Base-by-base conservation (phyloP, 2,113 vertebrate genomes). In the Syngnathus scovelli region DNA sequence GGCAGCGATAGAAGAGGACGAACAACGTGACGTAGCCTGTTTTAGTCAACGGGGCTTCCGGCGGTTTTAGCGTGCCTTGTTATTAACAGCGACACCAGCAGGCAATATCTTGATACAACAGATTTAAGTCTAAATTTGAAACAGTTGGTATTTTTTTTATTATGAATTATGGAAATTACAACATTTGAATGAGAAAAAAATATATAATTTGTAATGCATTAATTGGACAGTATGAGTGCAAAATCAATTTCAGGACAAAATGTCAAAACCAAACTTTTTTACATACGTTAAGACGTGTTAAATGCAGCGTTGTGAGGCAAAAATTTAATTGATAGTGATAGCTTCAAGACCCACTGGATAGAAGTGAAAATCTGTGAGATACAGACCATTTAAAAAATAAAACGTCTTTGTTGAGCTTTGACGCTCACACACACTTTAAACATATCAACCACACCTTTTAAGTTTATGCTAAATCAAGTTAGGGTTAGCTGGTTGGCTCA, bases 1-100 rank as follows among this genome's bases (percentile, higher is more conserved):
- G 93, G 91, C 91, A 82, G 72, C 56, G 72, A 73, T 68, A 66
- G 81, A 83, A 87, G 82, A 90, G 86, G 69, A 49, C 85, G 89
- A 86, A 83, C 66, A 76, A 68, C 61, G 87, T 84, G 75, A 81
- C 86, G 80, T 75, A 19, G 19, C 9, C 27, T 2, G 5, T 39
- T 66, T 77, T 80, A 71, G 61, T 39, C 66, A 71, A 78, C 68
- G 0, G 15, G 72, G 69, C 68, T 33, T 0, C 52, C 0, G 0
- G 1, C 7, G 5, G 67, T 65, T 21, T 23, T 1, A 8, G 1
- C 18, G 21, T 5, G 0, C 0, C 11, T 1, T 18, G 36, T 4
- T 61, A 1, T 1, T 15, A n/a, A 70, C 77, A 86, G 85, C 87
- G 90, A 76, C 90, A 71, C 58, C 67, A 4, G 8, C 36, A 36